Percentiles rank a stretch among this genome's conserved stretches.
Conservation (phyloP, 2,113 vertebrate species). For the Argyrosomus japonicus region DNA sequence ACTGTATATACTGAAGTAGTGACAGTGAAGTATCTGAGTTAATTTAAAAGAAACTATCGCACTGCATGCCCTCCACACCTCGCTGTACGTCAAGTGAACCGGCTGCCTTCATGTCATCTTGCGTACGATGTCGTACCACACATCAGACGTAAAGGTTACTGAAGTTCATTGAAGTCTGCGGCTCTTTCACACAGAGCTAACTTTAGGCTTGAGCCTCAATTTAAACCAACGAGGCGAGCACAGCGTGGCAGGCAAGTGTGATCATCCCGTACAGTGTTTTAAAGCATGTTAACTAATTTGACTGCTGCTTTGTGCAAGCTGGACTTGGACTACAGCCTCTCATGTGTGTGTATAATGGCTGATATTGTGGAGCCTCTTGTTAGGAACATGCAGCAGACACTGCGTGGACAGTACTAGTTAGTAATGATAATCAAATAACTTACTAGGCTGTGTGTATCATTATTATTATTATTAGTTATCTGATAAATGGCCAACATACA, state of each 20-base stretch:
- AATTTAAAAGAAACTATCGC: neutral
- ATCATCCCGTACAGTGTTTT: neutral
- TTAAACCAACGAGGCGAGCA: neutral
- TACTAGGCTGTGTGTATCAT: neutral
- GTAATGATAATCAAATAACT: neutral
- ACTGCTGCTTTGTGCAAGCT: too few species aligned
- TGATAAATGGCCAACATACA: neutral
- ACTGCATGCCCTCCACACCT: neutral
- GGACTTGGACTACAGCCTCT: neutral
- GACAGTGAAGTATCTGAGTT: neutral
- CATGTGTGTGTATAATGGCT: too few species aligned
- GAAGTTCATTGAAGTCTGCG: conserved; percentile 51
- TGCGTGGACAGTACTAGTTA: neutral
- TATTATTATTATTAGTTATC: neutral
- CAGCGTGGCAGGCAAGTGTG: conserved; percentile 16
- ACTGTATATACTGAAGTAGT: too few species aligned
- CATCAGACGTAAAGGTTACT: conserved; percentile 57
- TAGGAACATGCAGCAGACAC: neutral
- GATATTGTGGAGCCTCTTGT: neutral
- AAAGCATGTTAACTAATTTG: neutral
- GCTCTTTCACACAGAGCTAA: neutral
- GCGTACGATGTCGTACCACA: conserved; percentile 41
- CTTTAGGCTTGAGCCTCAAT: neutral
- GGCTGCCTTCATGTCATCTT: conserved; percentile 35
- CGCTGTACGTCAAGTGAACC: conserved; percentile 26